A percentile compares a stretch with the other conserved stretches of the same genome.
phyloP scores from a whole-genome alignment of 2,113 vertebrate species.

The Leucopsar rothschildi region DNA sequence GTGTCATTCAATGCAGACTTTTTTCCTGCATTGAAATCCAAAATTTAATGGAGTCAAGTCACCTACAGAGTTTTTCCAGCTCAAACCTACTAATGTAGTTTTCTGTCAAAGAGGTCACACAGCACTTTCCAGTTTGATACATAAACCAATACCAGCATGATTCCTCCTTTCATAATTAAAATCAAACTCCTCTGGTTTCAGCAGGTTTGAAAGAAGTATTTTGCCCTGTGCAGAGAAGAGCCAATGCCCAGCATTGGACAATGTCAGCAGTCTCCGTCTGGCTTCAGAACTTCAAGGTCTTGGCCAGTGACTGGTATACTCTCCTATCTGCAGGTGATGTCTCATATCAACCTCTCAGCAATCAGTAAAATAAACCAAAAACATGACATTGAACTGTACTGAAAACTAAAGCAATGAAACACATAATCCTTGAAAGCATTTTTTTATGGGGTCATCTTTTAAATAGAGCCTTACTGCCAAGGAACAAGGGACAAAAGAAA shows the following conservation, averaged over 20 bases:
- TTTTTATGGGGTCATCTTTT: not conserved
- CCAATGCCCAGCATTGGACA: not conserved
- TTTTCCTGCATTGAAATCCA: slow-evolving; percentile 20
- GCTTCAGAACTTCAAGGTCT: not conserved
- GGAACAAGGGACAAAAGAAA: not conserved
- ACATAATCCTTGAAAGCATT: not conserved
- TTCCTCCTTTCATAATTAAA: slow-evolving; percentile 2
- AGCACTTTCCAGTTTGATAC: not conserved
- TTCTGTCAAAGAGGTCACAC: not conserved
- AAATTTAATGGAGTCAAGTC: not conserved
- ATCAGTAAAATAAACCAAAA: not conserved
- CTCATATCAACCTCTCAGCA: not conserved
- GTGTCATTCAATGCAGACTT: slow-evolving; percentile 56
- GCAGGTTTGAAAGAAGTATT: not conserved
- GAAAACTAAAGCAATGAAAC: not conserved
- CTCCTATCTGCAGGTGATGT: not conserved
- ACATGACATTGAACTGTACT: not conserved
- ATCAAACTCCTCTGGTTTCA: not conserved
- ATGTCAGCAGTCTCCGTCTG: not conserved
- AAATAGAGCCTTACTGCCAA: not conserved
- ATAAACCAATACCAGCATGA: not conserved
- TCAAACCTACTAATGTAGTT: slow-evolving; percentile 21
- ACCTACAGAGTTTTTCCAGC: slow-evolving; percentile 31
- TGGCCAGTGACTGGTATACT: not conserved
- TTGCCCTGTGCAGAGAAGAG: not conserved